Percentiles rank a stretch among this genome's conserved stretches.
phyloP scores from a whole-genome alignment of 2,888 invertebrate genomes.

The Rhamnusium bicolor region DNA sequence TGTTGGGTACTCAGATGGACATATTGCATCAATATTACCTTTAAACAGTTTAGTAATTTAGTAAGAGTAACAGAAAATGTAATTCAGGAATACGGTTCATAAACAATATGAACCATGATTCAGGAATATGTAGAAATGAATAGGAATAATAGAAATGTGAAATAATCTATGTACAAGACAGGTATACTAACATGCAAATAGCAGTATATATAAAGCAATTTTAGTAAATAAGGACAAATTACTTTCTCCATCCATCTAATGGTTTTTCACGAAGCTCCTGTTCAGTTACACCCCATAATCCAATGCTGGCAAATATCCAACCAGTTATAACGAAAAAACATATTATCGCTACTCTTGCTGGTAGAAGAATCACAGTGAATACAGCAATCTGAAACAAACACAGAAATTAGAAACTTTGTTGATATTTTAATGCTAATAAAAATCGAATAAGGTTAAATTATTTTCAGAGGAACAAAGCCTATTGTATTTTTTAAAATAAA shows the following conservation, averaged over 20 bases:
- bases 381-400: constrained; percentile 84
- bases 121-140: no score
- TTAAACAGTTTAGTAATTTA: no score
- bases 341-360: constrained; percentile 86
- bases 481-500: no score
- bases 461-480: no score
- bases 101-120: no score
- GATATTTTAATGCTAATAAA: no score
- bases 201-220: constrained; percentile 20
- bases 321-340: constrained; percentile 84
- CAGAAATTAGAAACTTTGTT: background rate
- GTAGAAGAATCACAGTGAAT: constrained; percentile 87
- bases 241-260: constrained; percentile 93
- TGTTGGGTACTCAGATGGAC: no score
- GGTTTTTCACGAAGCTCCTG: constrained; percentile 86
- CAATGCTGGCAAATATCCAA: constrained; percentile 89
- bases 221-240: constrained; percentile 62
- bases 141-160: no score
- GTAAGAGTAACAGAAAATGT: no score
- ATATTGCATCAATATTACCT: no score
- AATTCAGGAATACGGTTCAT: no score
- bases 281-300: constrained; percentile 85
- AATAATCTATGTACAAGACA: background rate
- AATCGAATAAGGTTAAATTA: no score
- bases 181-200: constrained; percentile 10